Base-by-base conservation (phyloP, 2,113 vertebrate genomes). In the Mesoclemmys tuberculata region DNA sequence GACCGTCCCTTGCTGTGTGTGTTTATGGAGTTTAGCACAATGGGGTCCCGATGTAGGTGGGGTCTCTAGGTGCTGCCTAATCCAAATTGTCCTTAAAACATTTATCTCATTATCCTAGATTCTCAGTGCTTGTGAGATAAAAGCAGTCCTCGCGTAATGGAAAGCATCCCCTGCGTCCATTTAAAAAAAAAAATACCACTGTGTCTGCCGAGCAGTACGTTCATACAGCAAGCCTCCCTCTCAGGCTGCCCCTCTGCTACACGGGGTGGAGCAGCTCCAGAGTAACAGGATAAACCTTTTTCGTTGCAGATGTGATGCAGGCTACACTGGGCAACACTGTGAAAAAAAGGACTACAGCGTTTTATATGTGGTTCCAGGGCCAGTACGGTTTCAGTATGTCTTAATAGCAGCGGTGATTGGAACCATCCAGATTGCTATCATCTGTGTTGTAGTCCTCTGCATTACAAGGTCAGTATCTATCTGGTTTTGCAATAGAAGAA, bases 311-410 rank as follows among this genome's bases (percentile, higher is more conserved):
- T 99, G 99, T 90, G 99, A 99, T 97, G 99, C 99, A 2, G 99
- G 99, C 90, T 99, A 99, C 91, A 99, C 99, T 97, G 99, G 99
- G 87, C 99, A 99, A 95, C 99, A 99, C 98, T 99, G 99, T 98
- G 99, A 99, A 98, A 99, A 99, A 95, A 99, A 99, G 97, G 99
- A 99, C 98, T 99, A 99, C 98, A 99, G 99, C 95, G 99, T 99
- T 95, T 98, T 99, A 81, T 99, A 99, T 1, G 99, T 99, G 96
- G 99, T 99, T 91, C 99, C 99, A 1, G 99, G 99, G 68, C 99
- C 99, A 5, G 99, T 99, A 54, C 99, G 99, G 90, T 99, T 99
- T 97, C 99, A 99, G 96, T 99, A 99, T 58, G 99, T 99, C 97
- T 98, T 99, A 98, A 99, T 99, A 87, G 99, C 99, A 93, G 99